Percentiles rank a stretch among this genome's conserved stretches.
Conservation (phyloP, 1,140 invertebrate genomes). For the Ceratoteleas bidentatus region DNA sequence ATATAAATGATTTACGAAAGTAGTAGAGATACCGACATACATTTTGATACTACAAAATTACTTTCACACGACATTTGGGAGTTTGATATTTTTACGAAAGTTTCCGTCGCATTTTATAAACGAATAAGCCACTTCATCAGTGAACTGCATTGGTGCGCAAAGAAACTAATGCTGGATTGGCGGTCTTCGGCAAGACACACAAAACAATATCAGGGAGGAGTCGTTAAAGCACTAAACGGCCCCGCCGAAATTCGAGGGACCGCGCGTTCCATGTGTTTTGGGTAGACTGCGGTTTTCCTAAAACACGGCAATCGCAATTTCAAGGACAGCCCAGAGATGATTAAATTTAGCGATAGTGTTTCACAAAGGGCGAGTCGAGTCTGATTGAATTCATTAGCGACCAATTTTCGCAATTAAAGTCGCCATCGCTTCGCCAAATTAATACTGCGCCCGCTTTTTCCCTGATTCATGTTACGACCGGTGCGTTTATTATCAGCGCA, state of each 20-base stretch:
- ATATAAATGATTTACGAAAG: too few species aligned
- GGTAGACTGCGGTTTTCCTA: conserved; percentile 60
- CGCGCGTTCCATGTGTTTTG: conserved; percentile 46
- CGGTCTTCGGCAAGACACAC: conserved; percentile 70
- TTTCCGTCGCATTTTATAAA: too few species aligned
- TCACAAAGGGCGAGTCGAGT: conserved; percentile 44
- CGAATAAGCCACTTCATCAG: too few species aligned
- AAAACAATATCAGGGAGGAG: conserved; percentile 72
- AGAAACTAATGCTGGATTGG: conserved; percentile 67
- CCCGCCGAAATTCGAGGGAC: conserved; percentile 41
- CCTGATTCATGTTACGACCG: background rate
- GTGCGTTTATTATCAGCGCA: conserved; percentile 25
- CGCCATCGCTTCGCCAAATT: conserved; percentile 4
- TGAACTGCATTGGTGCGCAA: conserved; percentile 14
- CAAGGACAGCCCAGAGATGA: conserved; percentile 50
- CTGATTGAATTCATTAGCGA: conserved; percentile 51
- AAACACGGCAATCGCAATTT: conserved; percentile 49
- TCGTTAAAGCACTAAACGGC: conserved; percentile 48
- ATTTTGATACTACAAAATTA: background rate
- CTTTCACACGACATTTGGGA: background rate
- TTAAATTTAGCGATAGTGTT: conserved; percentile 60
- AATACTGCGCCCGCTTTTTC: conserved; percentile 8
- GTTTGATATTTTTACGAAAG: too few species aligned
- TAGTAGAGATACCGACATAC: background rate
- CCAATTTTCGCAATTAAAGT: conserved; percentile 44